phyloP scores from a whole-genome alignment of 1,140 invertebrate species.

The Probaryconus sp. region DNA sequence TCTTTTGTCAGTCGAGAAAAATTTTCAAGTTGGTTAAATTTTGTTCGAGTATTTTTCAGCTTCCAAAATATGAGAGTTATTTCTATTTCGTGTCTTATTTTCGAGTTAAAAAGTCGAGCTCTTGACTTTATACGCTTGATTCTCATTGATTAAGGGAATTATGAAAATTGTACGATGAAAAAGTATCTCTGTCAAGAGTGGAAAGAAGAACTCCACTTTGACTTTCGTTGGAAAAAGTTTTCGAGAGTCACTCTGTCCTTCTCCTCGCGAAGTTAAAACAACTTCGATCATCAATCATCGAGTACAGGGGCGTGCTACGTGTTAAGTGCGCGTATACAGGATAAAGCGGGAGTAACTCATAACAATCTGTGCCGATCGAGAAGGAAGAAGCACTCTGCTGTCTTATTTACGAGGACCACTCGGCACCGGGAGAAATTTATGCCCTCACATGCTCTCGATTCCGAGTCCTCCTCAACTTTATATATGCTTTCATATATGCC shows the following conservation, averaged over 20 bases:
- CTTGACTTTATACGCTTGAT: too few species aligned
- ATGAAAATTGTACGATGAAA: too few species aligned
- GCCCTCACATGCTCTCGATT: conserved; percentile 11
- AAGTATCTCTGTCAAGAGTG: too few species aligned
- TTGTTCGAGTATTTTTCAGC: too few species aligned
- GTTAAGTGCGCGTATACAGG: conserved; percentile 41
- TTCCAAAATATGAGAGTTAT: too few species aligned
- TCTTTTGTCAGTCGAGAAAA: too few species aligned
- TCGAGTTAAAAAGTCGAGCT: too few species aligned
- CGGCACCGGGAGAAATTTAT: conserved; percentile 22
- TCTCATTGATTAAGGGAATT: too few species aligned
- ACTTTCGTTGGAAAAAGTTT: conserved; percentile 6
- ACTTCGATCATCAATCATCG: conserved; percentile 41
- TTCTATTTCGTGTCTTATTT: too few species aligned
- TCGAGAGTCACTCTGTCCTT: conserved; percentile 5
- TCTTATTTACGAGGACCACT: conserved; percentile 35
- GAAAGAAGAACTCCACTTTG: conserved; percentile 18
- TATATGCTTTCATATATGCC: conserved; percentile 2
- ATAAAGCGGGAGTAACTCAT: conserved; percentile 38
- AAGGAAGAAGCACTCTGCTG: conserved; percentile 29
- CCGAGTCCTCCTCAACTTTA: not conserved
- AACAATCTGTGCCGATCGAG: conserved; percentile 33
- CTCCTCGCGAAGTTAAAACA: conserved; percentile 28
- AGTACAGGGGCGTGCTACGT: conserved; percentile 39
- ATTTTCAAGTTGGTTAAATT: too few species aligned